phyloP scores from a whole-genome alignment of 2,113 vertebrate genomes.

The Eulemur rufifrons region DNA sequence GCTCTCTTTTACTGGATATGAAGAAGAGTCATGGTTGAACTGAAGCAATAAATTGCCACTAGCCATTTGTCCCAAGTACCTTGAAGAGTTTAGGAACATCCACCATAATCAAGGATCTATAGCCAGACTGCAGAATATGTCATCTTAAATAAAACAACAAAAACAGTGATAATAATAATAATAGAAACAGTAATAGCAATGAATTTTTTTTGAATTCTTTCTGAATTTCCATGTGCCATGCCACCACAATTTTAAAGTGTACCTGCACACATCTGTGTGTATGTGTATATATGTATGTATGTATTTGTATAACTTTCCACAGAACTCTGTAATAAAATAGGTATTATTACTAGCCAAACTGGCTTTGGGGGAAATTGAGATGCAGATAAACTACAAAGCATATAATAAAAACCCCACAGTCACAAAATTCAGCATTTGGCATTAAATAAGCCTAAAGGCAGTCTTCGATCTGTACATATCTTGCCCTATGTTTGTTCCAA shows the following conservation, averaged over 20 bases:
- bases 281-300: neutral
- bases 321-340: neutral
- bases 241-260: neutral
- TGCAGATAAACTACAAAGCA: neutral
- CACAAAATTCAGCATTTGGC: no score
- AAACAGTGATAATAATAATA: neutral
- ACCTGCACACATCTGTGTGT: fast-evolving
- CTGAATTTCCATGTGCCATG: neutral
- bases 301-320: neutral
- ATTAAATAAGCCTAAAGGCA: neutral
- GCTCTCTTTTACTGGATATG: neutral
- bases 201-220: neutral
- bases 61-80: neutral
- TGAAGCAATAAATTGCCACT: neutral
- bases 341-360: neutral
- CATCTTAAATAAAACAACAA: neutral
- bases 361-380: neutral
- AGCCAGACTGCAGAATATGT: neutral
- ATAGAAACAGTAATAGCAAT: neutral
- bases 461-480: neutral
- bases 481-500: neutral
- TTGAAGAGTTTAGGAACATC: neutral
- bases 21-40: neutral
- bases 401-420: neutral
- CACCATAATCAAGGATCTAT: neutral